Conservation (phyloP, 2,113 vertebrate genomes). For the Todiramphus saurophagus region DNA sequence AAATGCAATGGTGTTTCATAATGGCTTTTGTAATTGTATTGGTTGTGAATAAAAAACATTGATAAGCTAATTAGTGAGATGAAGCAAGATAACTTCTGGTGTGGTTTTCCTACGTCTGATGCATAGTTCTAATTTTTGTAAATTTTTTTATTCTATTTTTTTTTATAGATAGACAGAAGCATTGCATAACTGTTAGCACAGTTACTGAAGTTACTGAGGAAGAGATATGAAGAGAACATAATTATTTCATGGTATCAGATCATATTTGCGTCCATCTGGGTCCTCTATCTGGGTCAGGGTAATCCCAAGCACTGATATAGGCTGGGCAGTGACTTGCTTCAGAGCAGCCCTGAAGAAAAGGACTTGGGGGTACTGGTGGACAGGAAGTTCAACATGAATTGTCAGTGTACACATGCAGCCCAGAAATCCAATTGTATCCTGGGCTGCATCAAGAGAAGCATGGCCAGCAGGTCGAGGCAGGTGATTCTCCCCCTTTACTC, state of each 20-base stretch:
- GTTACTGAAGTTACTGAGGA: not conserved
- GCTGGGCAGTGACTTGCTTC: no score
- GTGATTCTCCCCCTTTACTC: no score
- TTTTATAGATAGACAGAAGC: not conserved
- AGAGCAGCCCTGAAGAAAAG: no score
- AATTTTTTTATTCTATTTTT: no score
- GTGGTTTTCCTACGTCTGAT: not conserved
- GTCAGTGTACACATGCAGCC: no score
- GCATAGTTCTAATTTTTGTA: not conserved
- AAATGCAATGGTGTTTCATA: not conserved
- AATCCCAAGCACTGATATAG: no score
- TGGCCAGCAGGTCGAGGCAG: no score
- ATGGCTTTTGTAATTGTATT: not conserved
- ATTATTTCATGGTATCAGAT: not conserved
- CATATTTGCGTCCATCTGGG: not conserved
- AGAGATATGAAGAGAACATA: not conserved
- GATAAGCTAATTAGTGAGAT: not conserved
- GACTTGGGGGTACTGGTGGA: no score
- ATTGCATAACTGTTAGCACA: not conserved
- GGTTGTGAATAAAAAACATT: not conserved
- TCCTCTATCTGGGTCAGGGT: no score
- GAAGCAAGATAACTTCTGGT: not conserved
- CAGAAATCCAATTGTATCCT: no score
- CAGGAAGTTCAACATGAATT: no score
- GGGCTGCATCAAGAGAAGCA: no score